A percentile compares a stretch with the other conserved stretches of the same genome.
These are phyloP conservation scores for Tribolium madens DNA, from an alignment of 1,140 invertebrate species.

Conservation along the genomic window DNA sequence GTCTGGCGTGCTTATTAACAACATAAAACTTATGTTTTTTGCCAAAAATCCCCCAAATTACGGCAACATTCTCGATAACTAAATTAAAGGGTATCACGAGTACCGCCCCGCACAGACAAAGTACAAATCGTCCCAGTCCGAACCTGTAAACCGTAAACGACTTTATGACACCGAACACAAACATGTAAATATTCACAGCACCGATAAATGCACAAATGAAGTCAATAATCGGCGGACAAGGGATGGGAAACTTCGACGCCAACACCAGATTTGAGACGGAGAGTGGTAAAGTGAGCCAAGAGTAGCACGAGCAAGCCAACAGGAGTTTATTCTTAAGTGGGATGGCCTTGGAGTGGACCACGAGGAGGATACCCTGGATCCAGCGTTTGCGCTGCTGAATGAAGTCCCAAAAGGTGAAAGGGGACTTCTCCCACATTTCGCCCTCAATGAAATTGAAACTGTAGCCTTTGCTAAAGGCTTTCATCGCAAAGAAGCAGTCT, in stretches of 20 bases:
- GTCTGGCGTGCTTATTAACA: constrained; percentile 89
- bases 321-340: constrained; percentile 86
- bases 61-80: constrained; percentile 93
- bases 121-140: constrained; percentile 81
- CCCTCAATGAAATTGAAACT: constrained; percentile 95
- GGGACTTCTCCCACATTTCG: constrained; percentile 98
- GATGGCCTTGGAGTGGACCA: constrained; percentile 91
- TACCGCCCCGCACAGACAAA: constrained; percentile 87
- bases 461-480: constrained; percentile 86
- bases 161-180: constrained; percentile 95
- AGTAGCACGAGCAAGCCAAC: constrained; percentile 90
- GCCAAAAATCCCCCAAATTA: constrained; percentile 91
- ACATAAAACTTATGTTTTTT: constrained; percentile 97
- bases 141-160: constrained; percentile 92
- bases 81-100: constrained; percentile 92
- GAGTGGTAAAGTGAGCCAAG: constrained; percentile 93
- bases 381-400: constrained; percentile 96
- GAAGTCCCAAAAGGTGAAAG: constrained; percentile 95
- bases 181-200: constrained; percentile 95
- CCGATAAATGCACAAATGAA: constrained; percentile 90
- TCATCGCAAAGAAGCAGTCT: constrained; percentile 97
- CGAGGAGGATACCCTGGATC: constrained; percentile 95
- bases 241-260: constrained; percentile 86
- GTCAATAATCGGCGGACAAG: constrained; percentile 85
- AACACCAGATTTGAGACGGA: constrained; percentile 90